phyloP scores from a whole-genome alignment of 2,888 invertebrate species.

The Zhuqinia jingwanae region DNA sequence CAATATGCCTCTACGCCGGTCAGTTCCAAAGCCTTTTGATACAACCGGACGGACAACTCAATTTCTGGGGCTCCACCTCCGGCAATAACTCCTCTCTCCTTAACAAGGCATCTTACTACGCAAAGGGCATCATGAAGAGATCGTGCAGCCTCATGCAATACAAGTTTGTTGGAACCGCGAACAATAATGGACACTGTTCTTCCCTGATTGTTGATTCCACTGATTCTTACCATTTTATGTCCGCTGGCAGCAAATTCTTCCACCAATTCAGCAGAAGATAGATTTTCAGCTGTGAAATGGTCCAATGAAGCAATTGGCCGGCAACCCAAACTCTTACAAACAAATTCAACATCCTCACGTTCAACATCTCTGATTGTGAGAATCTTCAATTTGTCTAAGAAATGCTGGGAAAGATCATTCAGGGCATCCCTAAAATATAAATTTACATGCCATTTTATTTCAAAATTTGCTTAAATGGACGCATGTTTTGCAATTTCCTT shows the following conservation, averaged over 20 bases:
- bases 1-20: constrained; percentile 98
- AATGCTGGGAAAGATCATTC: constrained; percentile 98
- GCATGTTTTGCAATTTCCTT: too few relatives aligned
- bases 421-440: constrained; percentile 97
- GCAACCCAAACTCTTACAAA: constrained; percentile 96
- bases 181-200: constrained; percentile 96
- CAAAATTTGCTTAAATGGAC: too few relatives aligned
- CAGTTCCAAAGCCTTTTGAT: constrained; percentile 90
- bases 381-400: constrained; percentile 99
- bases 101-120: constrained; percentile 97
- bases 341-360: constrained; percentile 98
- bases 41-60: constrained; percentile 92
- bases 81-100: constrained; percentile 93
- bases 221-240: constrained; percentile 91
- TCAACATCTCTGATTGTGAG: constrained; percentile 99
- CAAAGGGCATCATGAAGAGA: constrained; percentile 96
- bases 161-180: constrained; percentile 93
- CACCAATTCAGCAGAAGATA: constrained; percentile 95
- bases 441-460: too few relatives aligned
- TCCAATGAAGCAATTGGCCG: constrained; percentile 99
- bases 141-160: constrained; percentile 89
- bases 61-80: constrained; percentile 89
- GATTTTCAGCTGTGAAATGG: constrained; percentile 96
- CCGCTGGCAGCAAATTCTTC: constrained; percentile 95
- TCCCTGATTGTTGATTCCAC: constrained; percentile 84